A percentile compares a stretch with the other conserved stretches of the same genome.
phyloP scores from a whole-genome alignment of 2,797 vertebrate genomes.

The Scyliorhinus canicula region DNA sequence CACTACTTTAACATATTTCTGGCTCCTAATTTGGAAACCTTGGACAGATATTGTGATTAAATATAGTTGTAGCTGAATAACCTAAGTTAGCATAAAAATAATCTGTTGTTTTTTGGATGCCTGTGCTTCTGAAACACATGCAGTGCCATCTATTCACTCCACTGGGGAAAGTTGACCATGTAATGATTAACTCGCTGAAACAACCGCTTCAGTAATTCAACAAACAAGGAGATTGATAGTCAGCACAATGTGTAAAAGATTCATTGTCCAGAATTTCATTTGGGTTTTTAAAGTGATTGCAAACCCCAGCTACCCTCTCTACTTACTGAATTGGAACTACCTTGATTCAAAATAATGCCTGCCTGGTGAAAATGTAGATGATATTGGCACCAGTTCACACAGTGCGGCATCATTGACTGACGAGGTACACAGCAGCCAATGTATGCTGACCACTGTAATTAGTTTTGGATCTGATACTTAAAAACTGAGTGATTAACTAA shows the following conservation, averaged over 20 bases:
- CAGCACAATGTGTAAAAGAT: neutral
- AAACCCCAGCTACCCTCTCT: neutral
- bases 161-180: conserved; percentile 23
- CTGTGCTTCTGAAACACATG: neutral
- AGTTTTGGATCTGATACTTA: conserved; percentile 5
- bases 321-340: neutral
- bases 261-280: conserved; percentile 21
- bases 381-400: neutral
- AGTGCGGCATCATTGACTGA: neutral
- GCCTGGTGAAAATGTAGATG: conserved; percentile 8
- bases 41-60: neutral
- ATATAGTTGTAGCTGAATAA: neutral
- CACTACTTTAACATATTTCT: neutral
- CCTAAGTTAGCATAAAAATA: neutral
- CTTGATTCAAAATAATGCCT: neutral
- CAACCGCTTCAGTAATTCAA: neutral
- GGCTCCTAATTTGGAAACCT: neutral
- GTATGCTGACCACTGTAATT: neutral
- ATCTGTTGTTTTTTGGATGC: neutral
- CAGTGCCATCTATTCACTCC: neutral
- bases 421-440: neutral
- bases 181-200: conserved; percentile 40
- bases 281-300: neutral
- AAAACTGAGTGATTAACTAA: conserved; percentile 18
- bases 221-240: neutral